Conservation (phyloP, 2,113 vertebrate genomes). For the Rhynchomys soricoides region DNA sequence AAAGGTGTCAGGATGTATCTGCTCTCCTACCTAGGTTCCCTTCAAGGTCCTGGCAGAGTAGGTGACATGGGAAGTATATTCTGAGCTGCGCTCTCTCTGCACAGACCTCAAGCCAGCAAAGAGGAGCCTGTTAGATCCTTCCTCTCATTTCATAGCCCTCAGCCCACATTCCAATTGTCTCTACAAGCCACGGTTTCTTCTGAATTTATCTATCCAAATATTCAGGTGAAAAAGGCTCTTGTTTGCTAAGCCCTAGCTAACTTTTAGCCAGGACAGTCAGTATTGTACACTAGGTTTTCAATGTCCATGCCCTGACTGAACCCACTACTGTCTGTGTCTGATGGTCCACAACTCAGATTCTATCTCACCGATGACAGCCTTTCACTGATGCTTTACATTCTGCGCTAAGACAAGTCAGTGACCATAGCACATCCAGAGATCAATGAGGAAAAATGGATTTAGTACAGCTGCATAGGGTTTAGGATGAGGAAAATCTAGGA, state of each 20-base stretch:
- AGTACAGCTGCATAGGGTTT: neutral
- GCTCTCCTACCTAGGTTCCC: neutral
- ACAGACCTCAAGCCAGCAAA: neutral
- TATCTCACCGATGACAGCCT: neutral
- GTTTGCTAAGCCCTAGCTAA: neutral
- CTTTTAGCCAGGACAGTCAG: neutral
- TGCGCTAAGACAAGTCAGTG: neutral
- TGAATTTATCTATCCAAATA: neutral
- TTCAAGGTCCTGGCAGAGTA: neutral
- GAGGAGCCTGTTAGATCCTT: fast-evolving
- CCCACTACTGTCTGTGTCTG: fast-evolving
- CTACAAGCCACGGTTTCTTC: neutral
- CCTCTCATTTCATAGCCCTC: neutral
- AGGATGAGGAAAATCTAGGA: neutral
- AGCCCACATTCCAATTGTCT: neutral
- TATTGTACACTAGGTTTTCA: neutral
- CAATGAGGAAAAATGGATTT: neutral
- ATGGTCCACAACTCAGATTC: neutral
- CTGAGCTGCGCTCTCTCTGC: fast-evolving
- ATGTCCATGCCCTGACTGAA: fast-evolving
- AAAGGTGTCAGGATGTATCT: fast-evolving
- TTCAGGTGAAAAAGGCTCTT: neutral
- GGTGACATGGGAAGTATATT: neutral
- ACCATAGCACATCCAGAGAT: neutral
- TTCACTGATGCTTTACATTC: neutral